phyloP scores from a whole-genome alignment of 2,113 vertebrate genomes.

The Hippocampus mohnikei region DNA sequence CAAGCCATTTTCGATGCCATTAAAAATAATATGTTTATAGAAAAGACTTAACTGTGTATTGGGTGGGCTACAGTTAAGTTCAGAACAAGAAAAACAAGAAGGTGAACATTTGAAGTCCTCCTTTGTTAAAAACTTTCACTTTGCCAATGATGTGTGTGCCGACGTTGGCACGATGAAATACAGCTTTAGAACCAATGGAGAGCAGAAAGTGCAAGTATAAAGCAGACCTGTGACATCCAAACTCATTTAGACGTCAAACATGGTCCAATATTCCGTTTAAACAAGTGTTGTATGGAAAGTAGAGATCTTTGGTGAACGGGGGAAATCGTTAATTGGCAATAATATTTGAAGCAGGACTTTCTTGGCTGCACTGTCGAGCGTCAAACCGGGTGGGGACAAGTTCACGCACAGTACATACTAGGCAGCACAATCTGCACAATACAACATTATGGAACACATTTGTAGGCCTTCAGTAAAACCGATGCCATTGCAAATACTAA shows the following conservation, averaged over 20 bases:
- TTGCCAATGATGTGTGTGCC: not conserved
- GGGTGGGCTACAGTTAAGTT: not conserved
- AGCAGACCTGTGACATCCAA: not conserved
- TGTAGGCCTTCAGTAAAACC: conserved; percentile 12
- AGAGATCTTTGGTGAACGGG: conserved; percentile 5
- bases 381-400: conserved; percentile 20
- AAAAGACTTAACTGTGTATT: not conserved
- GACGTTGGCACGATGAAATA: not conserved
- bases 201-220: not conserved
- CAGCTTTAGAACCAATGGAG: not conserved
- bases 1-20: conserved; percentile 1
- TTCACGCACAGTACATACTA: not conserved
- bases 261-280: not conserved
- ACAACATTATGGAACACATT: conserved; percentile 25
- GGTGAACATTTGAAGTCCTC: not conserved
- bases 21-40: conserved; percentile 3
- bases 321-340: not conserved
- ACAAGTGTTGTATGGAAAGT: conserved; percentile 2
- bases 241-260: conserved; percentile 1
- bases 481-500: conserved; percentile 32
- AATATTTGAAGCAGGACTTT: conserved; percentile 6
- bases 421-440: conserved; percentile 19
- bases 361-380: not conserved
- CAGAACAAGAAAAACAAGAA: conserved; percentile 3
- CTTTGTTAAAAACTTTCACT: not conserved